These are phyloP conservation scores for Chamaea fasciata DNA, from an alignment of 2,113 vertebrate species.

Conservation along the genomic window DNA sequence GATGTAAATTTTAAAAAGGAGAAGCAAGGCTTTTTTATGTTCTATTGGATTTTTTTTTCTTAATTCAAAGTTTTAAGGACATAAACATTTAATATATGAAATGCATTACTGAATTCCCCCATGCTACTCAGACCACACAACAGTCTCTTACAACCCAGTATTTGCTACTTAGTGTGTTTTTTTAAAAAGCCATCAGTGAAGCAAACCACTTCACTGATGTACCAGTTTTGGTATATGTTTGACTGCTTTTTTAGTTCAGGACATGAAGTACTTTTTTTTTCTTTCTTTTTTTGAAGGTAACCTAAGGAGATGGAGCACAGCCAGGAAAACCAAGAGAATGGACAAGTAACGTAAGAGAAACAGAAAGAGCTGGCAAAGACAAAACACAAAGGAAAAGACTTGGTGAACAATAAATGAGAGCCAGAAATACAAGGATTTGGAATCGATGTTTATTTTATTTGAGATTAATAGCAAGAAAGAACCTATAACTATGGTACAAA, in stretches of 20 bases:
- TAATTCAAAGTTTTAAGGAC: background rate
- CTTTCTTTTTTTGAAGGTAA: background rate
- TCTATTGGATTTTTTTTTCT: background rate
- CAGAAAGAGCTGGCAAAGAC: conserved; percentile 34
- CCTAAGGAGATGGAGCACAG: background rate
- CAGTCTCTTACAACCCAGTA: background rate
- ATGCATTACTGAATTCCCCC: background rate
- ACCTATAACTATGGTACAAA: conserved; percentile 55
- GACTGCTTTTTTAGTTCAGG: background rate
- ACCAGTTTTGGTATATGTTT: background rate
- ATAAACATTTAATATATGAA: background rate
- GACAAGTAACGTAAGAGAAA: conserved; percentile 39
- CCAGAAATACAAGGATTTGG: conserved; percentile 62
- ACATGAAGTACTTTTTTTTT: background rate
- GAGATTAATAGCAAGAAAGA: conserved; percentile 73
- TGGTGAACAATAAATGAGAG: conserved; percentile 56
- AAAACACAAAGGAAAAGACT: conserved; percentile 50
- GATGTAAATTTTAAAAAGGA: background rate
- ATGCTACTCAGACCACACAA: background rate
- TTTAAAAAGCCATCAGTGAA: background rate
- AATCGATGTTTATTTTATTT: conserved; percentile 69
- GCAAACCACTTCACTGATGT: background rate
- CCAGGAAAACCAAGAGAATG: conserved; percentile 12
- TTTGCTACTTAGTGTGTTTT: background rate
- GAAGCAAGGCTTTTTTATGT: background rate